Base-by-base conservation (phyloP, 2,113 vertebrate species). In the Pseudopodoces humilis region DNA sequence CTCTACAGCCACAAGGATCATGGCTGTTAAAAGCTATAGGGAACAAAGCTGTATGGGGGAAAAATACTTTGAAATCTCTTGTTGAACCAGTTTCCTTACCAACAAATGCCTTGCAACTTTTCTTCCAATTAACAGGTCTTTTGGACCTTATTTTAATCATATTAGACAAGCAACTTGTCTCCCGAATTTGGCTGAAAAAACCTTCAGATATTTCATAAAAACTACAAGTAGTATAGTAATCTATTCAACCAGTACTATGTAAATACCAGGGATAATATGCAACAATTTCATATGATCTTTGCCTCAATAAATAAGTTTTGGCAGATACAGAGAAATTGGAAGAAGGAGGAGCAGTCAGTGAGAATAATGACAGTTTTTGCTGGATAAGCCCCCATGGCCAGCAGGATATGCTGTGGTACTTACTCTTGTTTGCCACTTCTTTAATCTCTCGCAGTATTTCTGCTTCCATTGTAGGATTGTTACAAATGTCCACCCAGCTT, bases 361-460 rank as follows among this genome's bases (percentile, higher is more conserved):
- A 63, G 23, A 46, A 22, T 13, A 87, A 19, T 39, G 33, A 22
- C 6, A 46, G 6, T 3, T 59, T 53, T 30, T 69, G n/a, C 50
- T 77, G 71, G 28, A 2, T 46, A 15, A 59, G 30, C 46, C 58
- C 53, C 52, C 13, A 1, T 10, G 43, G 75, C 16, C 33, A 46
- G 35, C 68, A 52, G 31, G 47, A 25, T 2, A 15, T 14, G 50
- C 47, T 6, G 35, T 30, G n/a, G 55, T 74, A 96, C 99, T 99
- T 98, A 99, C 99, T 99, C 94, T 98, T 98, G 86, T 97, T 97
- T 85, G 99, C 99, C 39, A 98, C 98, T 67, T 98, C 97, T 92
- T 98, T 99, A 92, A 99, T 99, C 96, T 98, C 98, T 76, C 71
- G 98, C 82, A 99, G 98, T 56, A 99, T 98, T 95, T 99, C 99